Percentiles rank a stretch among this genome's conserved stretches.
Conservation (phyloP, 1,140 invertebrate species). For the Drosophila ananassae region DNA sequence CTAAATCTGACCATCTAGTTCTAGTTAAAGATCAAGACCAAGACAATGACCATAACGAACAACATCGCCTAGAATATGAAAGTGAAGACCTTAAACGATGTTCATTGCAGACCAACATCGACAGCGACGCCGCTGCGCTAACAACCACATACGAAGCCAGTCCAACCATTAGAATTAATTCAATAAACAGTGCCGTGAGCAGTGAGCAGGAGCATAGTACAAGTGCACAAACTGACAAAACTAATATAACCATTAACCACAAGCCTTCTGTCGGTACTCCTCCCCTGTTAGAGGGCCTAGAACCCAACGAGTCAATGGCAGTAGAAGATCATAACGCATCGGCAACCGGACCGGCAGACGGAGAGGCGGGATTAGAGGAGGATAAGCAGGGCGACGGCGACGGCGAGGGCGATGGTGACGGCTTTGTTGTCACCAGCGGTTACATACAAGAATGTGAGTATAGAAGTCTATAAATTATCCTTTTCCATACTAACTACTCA, state of each 20-base stretch:
- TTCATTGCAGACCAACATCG: conserved; percentile 75
- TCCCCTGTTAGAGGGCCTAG: conserved; percentile 53
- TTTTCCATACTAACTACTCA: neutral
- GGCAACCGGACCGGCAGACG: neutral
- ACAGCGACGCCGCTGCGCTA: conserved; percentile 57
- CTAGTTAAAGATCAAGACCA: conserved; percentile 45
- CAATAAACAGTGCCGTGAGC: conserved; percentile 25
- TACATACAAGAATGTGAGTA: conserved; percentile 90
- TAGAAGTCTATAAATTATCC: too few relatives aligned
- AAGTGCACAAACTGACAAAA: conserved; percentile 64
- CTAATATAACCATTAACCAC: conserved; percentile 48
- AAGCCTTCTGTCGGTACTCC: conserved; percentile 28
- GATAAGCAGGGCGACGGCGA: conserved; percentile 62
- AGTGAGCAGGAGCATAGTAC: conserved; percentile 34
- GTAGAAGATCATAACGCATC: conserved; percentile 11
- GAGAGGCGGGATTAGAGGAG: conserved; percentile 16
- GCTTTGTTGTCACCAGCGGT: conserved; percentile 92
- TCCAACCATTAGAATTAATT: conserved; percentile 44
- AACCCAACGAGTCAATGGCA: conserved; percentile 25
- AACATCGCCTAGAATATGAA: conserved; percentile 57
- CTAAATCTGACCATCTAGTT: conserved; percentile 46
- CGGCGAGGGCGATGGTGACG: conserved; percentile 6
- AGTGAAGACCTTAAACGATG: conserved; percentile 64
- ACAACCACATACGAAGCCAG: conserved; percentile 44
- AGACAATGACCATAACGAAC: conserved; percentile 2